These are phyloP conservation scores for Oryctes rhinoceros DNA, from an alignment of 1,140 invertebrate species.

Conservation along the genomic window DNA sequence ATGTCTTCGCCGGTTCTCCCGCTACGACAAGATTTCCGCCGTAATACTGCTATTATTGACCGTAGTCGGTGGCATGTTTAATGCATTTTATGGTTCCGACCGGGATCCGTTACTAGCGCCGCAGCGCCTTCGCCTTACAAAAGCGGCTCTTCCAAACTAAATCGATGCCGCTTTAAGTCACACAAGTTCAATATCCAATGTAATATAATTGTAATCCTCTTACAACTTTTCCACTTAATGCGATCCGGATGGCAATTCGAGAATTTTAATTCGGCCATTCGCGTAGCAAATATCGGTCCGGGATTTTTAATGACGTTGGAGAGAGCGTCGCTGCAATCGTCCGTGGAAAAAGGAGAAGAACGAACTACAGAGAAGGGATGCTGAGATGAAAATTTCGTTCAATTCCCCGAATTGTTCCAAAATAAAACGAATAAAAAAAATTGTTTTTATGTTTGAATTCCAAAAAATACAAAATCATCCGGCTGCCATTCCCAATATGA, in stretches of 20 bases:
- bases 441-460: too few species aligned
- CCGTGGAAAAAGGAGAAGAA: too few species aligned
- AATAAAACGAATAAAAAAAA: too few species aligned
- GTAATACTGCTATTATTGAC: conserved; percentile 1
- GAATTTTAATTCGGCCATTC: not conserved
- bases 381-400: too few species aligned
- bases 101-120: not conserved
- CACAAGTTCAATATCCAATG: conserved; percentile 4
- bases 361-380: too few species aligned
- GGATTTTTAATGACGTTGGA: not conserved
- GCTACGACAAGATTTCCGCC: not conserved
- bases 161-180: conserved; percentile 1
- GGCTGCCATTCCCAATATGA: too few species aligned
- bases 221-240: conserved; percentile 1
- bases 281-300: not conserved
- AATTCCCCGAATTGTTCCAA: too few species aligned
- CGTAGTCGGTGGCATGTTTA: conserved; percentile 5
- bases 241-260: conserved; percentile 2
- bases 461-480: too few species aligned
- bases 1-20: not conserved
- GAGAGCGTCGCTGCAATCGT: too few species aligned
- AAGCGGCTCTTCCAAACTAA: not conserved
- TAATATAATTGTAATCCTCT: conserved; percentile 12
- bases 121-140: not conserved
- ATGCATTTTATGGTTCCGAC: not conserved